Evolutionary conservation across 2,113 vertebrate genomes (phyloP).

Genomic region (Istiophorus platypterus): DNA sequence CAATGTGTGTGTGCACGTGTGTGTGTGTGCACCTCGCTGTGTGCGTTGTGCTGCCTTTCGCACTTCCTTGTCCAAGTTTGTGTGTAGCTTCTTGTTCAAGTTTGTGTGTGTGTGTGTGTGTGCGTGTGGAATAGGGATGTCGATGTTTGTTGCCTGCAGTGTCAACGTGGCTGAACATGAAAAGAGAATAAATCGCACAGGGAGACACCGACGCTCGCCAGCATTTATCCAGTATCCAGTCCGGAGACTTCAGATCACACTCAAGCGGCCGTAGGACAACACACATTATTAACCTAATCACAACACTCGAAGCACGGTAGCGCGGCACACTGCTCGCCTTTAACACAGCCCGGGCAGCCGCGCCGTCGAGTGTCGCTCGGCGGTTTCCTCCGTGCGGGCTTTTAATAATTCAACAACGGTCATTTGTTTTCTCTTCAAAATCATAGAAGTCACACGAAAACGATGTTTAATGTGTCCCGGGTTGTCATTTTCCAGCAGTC

Average conservation of each 20-base stretch:
- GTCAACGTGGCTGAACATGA: conserved; percentile 36
- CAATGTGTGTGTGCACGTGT: conserved; percentile 41
- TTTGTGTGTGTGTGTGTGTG: conserved; percentile 20
- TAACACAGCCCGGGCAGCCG: background rate
- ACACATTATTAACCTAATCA: conserved; percentile 1
- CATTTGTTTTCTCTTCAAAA: too few relatives aligned
- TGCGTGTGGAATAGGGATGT: conserved; percentile 5
- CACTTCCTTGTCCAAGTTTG: background rate
- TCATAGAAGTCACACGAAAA: too few relatives aligned
- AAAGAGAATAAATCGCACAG: conserved; percentile 51
- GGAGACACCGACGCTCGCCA: conserved; percentile 16
- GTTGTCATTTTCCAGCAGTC: too few relatives aligned
- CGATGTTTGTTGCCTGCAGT: conserved; percentile 41
- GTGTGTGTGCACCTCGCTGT: conserved; percentile 19
- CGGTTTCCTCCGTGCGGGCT: too few relatives aligned
- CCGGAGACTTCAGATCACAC: conserved; percentile 36
- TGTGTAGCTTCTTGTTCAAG: background rate
- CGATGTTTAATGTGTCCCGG: too few relatives aligned
- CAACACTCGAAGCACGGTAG: background rate
- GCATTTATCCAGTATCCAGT: conserved; percentile 34
- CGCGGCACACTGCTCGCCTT: background rate
- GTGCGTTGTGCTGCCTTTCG: background rate
- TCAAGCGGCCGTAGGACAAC: conserved; percentile 18
- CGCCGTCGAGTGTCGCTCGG: too few relatives aligned
- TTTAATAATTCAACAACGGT: too few relatives aligned